A percentile compares a stretch with the other conserved stretches of the same genome.
These are phyloP conservation scores for Delphinapterus leucas DNA, from an alignment of 2,113 vertebrate species.

Conservation along the genomic window DNA sequence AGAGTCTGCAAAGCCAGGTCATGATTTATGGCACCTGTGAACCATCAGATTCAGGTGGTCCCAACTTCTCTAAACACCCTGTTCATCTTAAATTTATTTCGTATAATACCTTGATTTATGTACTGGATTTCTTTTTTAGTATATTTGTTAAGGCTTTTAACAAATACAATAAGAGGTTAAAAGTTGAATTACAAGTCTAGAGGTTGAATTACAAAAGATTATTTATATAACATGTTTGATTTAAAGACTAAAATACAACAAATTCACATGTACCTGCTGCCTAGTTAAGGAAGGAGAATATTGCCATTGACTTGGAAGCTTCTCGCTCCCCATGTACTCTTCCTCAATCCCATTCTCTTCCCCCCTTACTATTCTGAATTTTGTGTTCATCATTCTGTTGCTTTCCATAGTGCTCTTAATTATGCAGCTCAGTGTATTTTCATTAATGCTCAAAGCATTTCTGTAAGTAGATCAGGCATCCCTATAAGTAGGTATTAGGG, in stretches of 20 bases:
- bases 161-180: neutral
- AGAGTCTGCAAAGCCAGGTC: neutral
- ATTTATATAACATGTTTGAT: neutral
- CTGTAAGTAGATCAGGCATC: neutral
- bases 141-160: neutral
- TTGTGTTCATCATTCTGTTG: neutral
- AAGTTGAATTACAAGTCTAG: neutral
- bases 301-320: neutral
- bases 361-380: neutral
- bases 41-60: neutral
- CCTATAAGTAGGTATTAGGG: neutral
- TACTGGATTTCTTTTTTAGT: neutral
- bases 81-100: neutral
- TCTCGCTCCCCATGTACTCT: neutral
- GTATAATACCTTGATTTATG: neutral
- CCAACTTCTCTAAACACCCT: neutral
- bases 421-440: neutral
- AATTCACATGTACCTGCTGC: neutral
- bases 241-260: conserved; percentile 6
- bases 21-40: neutral
- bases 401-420: neutral
- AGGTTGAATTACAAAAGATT: neutral
- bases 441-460: neutral
- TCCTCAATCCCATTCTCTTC: neutral
- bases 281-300: neutral